Evolutionary conservation across 23 tunicate species (phyloP).

Genomic region (Halocynthia roretzi): DNA sequence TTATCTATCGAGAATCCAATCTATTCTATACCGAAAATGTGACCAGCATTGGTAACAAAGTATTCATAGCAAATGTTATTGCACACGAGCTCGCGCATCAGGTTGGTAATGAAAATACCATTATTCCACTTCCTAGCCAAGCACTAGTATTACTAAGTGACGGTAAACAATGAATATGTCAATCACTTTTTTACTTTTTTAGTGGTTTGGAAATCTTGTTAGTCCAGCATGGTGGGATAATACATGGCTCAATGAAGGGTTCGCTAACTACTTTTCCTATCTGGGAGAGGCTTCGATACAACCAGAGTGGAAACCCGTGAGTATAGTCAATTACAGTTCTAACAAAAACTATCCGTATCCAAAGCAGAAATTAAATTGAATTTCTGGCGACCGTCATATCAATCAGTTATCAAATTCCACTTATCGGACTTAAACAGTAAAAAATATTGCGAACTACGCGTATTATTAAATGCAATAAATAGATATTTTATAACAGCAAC

Average conservation of each 20-base stretch:
- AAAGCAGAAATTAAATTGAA: no score
- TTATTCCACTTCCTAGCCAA: no score
- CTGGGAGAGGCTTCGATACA: slow-evolving; percentile 58
- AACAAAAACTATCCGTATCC: no score
- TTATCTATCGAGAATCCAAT: slow-evolving; percentile 61
- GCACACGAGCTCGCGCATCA: slow-evolving; percentile 87
- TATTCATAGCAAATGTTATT: slow-evolving; percentile 44
- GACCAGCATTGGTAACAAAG: slow-evolving; percentile 38
- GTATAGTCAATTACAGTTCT: not conserved
- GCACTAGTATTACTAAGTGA: no score
- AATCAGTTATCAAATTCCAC: no score
- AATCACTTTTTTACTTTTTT: not conserved
- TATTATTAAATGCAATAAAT: no score
- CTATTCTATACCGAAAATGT: slow-evolving; percentile 36
- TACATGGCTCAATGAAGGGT: slow-evolving; percentile 84
- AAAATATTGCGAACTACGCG: no score
- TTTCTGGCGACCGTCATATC: no score
- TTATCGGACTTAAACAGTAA: no score
- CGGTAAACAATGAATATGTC: not conserved
- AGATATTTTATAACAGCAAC: no score
- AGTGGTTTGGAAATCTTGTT: slow-evolving; percentile 95
- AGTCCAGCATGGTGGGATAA: slow-evolving; percentile 80
- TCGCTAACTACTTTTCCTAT: slow-evolving; percentile 66
- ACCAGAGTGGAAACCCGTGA: slow-evolving; percentile 52
- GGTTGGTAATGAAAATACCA: slow-evolving; percentile 12